Evolutionary conservation across 2,888 invertebrate genomes (phyloP), one percentile per base, ranked within the genome.

Genomic region (Pristionchus entomophagus): DNA sequence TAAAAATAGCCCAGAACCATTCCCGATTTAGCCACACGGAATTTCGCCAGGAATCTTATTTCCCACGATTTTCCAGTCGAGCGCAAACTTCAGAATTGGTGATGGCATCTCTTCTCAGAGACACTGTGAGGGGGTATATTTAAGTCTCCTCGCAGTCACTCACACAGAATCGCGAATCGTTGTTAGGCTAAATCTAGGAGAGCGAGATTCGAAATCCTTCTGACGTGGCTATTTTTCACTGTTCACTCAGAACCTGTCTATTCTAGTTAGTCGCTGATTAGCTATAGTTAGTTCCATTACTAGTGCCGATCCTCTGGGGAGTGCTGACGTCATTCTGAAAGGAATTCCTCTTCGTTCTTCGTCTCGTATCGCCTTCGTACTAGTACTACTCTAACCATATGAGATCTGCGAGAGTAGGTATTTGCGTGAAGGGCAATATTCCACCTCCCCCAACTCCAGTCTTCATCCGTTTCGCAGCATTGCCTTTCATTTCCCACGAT

Each of bases 61-160:
- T 32, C 62, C 26, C 59, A 32, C 65, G 65, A 65, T 65, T 62
- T 19, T 29, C 73, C 22, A n/a, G 5, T n/a, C 73, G 41, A 22
- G 73, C 73, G 73, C 41, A 41, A 26, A 73, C 73, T 41, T 73
- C 73, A 73, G 73, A 73, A 73, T 73, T 41, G n/a, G 2, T 26
- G 73, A 73, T 41, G 41, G 19, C 12, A 22, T 41, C 12, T 4
- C 26, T 10, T 17, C n/a, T n/a, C n/a, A n/a, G n/a, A n/a, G 35
- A 65, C 26, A 65, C 65, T 65, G 65, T 65, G 65, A n/a, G n/a
- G n/a, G n/a, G 51, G 32, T 29, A 29, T 65, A 65, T 65, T 65
- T 65, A 65, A n/a, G n/a, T 59, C 8, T 4, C 29, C 59, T 51
- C 51, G n/a, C n/a, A n/a, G n/a, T n/a, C n/a, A n/a, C n/a, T n/a